A percentile compares a stretch with the other conserved stretches of the same genome.
Conservation (phyloP, 2,888 invertebrate species). For the Hipparchia semele region DNA sequence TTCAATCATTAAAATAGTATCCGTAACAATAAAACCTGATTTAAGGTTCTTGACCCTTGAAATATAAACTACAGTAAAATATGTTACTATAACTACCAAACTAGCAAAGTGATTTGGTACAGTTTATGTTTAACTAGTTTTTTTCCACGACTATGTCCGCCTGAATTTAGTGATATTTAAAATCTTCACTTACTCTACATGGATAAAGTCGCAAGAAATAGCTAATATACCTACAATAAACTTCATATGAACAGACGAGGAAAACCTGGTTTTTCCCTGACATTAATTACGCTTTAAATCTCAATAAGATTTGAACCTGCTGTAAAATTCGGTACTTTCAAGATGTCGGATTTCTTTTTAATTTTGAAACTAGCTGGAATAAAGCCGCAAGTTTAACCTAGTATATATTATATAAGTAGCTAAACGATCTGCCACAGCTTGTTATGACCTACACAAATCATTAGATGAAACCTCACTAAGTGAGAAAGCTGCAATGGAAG, state of each 20-base stretch:
- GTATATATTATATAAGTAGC: not conserved
- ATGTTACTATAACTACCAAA: not conserved
- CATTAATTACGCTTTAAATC: too few species aligned
- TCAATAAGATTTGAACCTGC: too few species aligned
- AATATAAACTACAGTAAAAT: not conserved
- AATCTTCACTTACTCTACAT: too few species aligned
- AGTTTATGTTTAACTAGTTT: not conserved
- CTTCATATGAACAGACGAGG: not conserved
- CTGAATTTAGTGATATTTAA: too few species aligned
- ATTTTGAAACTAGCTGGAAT: not conserved
- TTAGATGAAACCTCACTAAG: slow-evolving; percentile 35
- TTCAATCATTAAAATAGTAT: slow-evolving; percentile 19
- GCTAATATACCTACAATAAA: too few species aligned
- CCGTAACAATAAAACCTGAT: slow-evolving; percentile 13
- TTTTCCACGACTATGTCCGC: too few species aligned
- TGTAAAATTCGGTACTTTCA: not conserved
- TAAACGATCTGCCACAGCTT: slow-evolving; percentile 25
- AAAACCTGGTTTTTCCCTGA: not conserved
- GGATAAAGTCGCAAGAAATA: too few species aligned
- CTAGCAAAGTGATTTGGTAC: slow-evolving; percentile 13
- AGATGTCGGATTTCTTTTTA: slow-evolving; percentile 1
- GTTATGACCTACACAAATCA: slow-evolving; percentile 35
- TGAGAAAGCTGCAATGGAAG: slow-evolving; percentile 44
- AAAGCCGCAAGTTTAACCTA: not conserved
- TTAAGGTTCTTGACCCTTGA: slow-evolving; percentile 20